Evolutionary conservation across 1,140 invertebrate genomes (phyloP), one percentile per base, ranked within the genome.

Genomic region (Ephestia elutella): DNA sequence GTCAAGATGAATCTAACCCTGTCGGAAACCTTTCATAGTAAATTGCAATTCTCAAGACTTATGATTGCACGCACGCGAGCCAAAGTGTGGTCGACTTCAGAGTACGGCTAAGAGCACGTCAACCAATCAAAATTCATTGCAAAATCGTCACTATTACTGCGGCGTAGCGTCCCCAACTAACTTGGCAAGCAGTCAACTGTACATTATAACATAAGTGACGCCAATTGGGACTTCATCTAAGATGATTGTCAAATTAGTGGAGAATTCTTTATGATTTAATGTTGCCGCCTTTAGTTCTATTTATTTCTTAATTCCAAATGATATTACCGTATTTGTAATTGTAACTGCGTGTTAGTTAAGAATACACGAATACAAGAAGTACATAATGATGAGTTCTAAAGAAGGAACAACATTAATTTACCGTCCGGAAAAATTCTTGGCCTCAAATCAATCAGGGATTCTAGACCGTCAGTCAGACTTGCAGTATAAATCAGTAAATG

Each of bases 21-120:
- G 38, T 44, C 38, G 38, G 38, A n/a, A 38, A 44, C 13, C 38
- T 44, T 15, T 44, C 38, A 15, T 44, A 15, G 38, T 44, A 44
- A 44, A 44, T 44, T 44, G 38, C 38, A 44, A 44, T 44, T 17
- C 38, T 44, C 38, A 17, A 44, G 38, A 44, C 38, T 44, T 44
- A 44, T 44, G 38, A 44, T 44, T n/a, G 38, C 38, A n/a, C n/a
- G n/a, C 38, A 44, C 38, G 9, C 30, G 38, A 44, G 7, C 38
- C 13, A 17, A 44, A 15, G 1, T 5, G 15, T 5, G 13, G 13
- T 2, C n/a, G 3, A 44, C 10, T 44, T 44, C 38, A 44, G 38
- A 44, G 13, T 13, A 35, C 8, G 32, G 9, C 3, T 10, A 35
- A 35, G 1, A 2, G 32, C 13, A 35, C 3, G 3, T 35, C 3